A percentile compares a stretch with the other conserved stretches of the same genome.
Conservation (phyloP, 23 tunicate genomes). For the Styela clava region DNA sequence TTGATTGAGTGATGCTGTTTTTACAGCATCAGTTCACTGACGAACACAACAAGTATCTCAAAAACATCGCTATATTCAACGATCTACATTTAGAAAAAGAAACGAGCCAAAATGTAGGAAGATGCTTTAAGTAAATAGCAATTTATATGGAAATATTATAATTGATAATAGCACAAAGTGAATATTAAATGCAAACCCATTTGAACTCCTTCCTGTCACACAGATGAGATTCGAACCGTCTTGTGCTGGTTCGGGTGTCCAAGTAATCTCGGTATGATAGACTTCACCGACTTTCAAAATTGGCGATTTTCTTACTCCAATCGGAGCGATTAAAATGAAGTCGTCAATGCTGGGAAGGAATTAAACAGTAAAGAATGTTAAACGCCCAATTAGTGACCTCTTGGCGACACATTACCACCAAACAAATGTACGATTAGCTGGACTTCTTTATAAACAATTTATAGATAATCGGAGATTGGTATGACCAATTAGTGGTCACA, state of each 20-base stretch:
- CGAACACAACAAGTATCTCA: too few relatives aligned
- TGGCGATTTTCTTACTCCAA: conserved; percentile 31
- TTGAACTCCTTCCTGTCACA: conserved; percentile 31
- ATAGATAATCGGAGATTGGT: background rate
- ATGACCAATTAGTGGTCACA: background rate
- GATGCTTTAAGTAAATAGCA: too few relatives aligned
- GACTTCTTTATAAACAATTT: background rate
- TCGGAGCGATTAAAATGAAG: conserved; percentile 29
- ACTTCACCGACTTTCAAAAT: conserved; percentile 12
- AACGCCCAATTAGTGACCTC: conserved; percentile 1
- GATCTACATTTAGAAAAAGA: too few relatives aligned
- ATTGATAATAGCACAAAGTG: too few relatives aligned
- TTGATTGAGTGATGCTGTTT: too few relatives aligned
- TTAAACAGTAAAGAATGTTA: background rate
- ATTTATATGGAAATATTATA: too few relatives aligned
- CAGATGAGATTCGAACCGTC: conserved; percentile 38
- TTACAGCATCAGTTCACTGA: too few relatives aligned
- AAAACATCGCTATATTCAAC: too few relatives aligned
- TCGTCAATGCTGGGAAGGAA: conserved; percentile 26
- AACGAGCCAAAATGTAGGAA: too few relatives aligned
- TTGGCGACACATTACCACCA: background rate
- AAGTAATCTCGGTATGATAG: conserved; percentile 26
- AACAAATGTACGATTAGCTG: background rate
- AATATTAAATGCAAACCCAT: conserved; percentile 37
- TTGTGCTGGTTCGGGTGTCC: conserved; percentile 41